phyloP scores from a whole-genome alignment of 2,888 invertebrate genomes.

The Lamproptera curius region DNA sequence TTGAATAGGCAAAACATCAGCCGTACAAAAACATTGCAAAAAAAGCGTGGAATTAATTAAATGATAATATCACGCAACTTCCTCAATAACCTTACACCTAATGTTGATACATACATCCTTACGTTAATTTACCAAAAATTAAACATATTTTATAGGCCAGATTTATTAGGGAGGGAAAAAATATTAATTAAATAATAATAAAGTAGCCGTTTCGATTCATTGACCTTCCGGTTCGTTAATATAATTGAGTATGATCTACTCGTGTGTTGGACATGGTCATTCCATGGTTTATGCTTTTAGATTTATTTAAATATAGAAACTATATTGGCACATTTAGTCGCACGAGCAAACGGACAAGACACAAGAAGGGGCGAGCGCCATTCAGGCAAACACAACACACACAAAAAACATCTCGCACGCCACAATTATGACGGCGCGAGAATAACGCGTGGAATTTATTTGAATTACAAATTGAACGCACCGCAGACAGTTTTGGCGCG shows the following conservation, averaged over 20 bases:
- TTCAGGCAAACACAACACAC: slow-evolving; percentile 35
- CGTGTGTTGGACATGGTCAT: not conserved
- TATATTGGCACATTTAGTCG: not conserved
- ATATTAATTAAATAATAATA: slow-evolving; percentile 5
- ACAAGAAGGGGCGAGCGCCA: slow-evolving; percentile 20
- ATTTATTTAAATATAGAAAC: no score
- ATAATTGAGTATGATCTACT: no score
- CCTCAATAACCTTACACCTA: not conserved
- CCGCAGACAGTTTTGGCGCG: slow-evolving; percentile 69
- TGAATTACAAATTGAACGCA: slow-evolving; percentile 73
- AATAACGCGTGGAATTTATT: slow-evolving; percentile 66
- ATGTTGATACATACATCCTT: not conserved
- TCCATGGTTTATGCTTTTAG: not conserved
- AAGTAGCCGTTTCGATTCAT: not conserved
- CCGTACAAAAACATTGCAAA: not conserved
- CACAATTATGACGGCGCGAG: slow-evolving; percentile 63
- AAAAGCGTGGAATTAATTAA: not conserved
- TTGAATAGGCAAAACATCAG: no score
- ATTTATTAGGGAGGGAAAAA: not conserved
- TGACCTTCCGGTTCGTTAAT: not conserved
- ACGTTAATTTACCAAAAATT: not conserved
- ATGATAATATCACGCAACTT: not conserved
- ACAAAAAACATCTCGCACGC: slow-evolving; percentile 55
- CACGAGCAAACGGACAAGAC: no score
- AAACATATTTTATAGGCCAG: not conserved